Evolutionary conservation across 2,113 vertebrate genomes (phyloP).

Genomic region (Oreocharis arfaki): DNA sequence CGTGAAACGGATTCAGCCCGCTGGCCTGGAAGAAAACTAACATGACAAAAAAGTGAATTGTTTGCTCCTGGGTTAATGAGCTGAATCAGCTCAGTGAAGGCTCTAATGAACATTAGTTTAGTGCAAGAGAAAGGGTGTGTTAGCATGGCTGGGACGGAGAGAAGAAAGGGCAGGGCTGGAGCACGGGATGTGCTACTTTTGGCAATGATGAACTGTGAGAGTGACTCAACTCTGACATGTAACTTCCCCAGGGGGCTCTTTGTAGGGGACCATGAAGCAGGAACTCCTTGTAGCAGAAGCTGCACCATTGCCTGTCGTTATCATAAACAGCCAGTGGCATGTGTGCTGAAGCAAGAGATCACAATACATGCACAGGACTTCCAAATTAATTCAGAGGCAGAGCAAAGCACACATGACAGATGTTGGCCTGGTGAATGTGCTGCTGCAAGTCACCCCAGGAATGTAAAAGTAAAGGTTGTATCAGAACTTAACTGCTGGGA

Average conservation of each 20-base stretch:
- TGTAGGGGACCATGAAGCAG: neutral
- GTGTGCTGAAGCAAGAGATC: neutral
- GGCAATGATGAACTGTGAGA: neutral
- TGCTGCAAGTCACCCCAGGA: neutral
- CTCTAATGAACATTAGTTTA: constrained; percentile 11
- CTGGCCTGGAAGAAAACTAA: constrained; percentile 46
- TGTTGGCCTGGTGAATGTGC: neutral
- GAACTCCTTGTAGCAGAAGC: neutral
- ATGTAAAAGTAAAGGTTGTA: neutral
- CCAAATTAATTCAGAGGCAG: neutral
- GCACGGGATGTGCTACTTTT: neutral
- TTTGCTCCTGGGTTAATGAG: constrained; percentile 43
- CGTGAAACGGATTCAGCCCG: neutral
- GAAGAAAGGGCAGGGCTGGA: neutral
- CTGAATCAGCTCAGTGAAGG: constrained; percentile 8
- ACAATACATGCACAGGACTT: neutral
- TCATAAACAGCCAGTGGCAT: neutral
- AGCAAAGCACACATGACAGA: neutral
- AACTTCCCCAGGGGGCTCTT: neutral
- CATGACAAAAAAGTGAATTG: constrained; percentile 28
- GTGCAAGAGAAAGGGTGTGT: neutral
- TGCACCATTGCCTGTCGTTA: neutral
- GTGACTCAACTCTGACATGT: neutral
- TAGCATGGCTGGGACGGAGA: neutral
- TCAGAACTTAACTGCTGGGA: neutral